Evolutionary conservation across 2,113 vertebrate genomes (phyloP), one percentile per base, ranked within the genome.

Genomic region (Nothocercus julius): DNA sequence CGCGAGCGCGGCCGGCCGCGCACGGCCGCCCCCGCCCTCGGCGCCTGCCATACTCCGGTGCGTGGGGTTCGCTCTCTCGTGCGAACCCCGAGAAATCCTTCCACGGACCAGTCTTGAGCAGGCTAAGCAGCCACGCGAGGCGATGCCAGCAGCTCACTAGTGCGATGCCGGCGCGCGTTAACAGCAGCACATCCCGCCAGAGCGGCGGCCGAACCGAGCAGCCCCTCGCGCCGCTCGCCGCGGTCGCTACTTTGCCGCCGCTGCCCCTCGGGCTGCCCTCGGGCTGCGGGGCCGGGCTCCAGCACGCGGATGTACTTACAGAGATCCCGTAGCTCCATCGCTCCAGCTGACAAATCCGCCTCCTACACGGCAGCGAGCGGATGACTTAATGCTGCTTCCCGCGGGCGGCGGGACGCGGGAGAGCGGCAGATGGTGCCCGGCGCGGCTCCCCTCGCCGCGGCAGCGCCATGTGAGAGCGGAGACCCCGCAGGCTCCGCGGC

Each of bases 251-350:
- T 74, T 86, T 17, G 62, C 61, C 45, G 53, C 61, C 17, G 4
- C 82, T 25, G 6, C 62, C 58, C 92, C 87, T 72, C 34, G 22
- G 49, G 6, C 78, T 27, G 8, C 36, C 64, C 68, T 83, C 5
- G 0, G 81, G 68, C 80, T 86, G 80, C 75, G 87, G 74, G 0
- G 58, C 44, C 75, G 82, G 36, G 56, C 27, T 54, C 66, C 96
- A 92, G 84, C 38, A 42, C 53, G 10, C 5, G 20, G 92, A 20
- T 94, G 67, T 98, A 98, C 98, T 98, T 97, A 98, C 98, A 97
- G 93, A 98, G 96, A 97, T 96, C 96, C 92, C n/a, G 84, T 96
- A 97, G 98, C 97, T 98, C 98, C 98, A 98, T 98, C 96, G 89
- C 89, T 97, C 72, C 85, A 68, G 78, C 62, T 61, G 94, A 97